Evolutionary conservation across 2,113 vertebrate species (phyloP), one percentile per base, ranked within the genome.

Genomic region (Hemicordylus capensis): DNA sequence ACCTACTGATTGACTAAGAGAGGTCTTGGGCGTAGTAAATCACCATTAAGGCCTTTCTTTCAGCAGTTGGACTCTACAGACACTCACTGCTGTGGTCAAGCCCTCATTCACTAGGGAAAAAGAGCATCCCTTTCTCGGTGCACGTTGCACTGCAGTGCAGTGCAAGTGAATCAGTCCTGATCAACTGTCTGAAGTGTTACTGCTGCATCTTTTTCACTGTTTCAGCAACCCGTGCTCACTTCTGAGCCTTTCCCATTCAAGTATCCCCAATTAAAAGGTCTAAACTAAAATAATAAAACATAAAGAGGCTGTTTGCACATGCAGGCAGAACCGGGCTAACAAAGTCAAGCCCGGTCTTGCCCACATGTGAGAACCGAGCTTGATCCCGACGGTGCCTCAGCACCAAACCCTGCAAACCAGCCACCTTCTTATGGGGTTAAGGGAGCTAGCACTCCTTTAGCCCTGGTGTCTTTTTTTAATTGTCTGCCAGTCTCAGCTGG

Each of bases 11-110:
- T 76, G 54, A 78, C 54, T 70, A 80, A 51, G 51, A 86, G 81
- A 88, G 44, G 74, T 56, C 85, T 87, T 81, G 83, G 80, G 91
- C 84, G 70, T 77, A 86, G 51, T 74, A 90, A 31, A n/a, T 85
- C 84, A 86, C 76, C 64, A 76, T 90, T 88, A 83, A 58, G 63
- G 66, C 89, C 87, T 80, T 82, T 66, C 91, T 31, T 37, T 7
- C 24, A 26, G 17, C 28, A 42, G 3, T 79, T 42, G 66, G 42
- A 74, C 37, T 56, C 74, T 26, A 4, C 44, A n/a, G n/a, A n/a
- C n/a, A 34, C 0, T 73, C 59, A 69, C 12, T 14, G 26, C 22
- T 66, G 1, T 14, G 64, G 83, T 79, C 79, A 15, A 80, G 85
- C 12, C 6, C 46, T 31, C 34, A 24, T 83, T 76, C 56, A 9